Conservation (phyloP, 2,888 invertebrate species). For the Exocentrus adspersus region DNA sequence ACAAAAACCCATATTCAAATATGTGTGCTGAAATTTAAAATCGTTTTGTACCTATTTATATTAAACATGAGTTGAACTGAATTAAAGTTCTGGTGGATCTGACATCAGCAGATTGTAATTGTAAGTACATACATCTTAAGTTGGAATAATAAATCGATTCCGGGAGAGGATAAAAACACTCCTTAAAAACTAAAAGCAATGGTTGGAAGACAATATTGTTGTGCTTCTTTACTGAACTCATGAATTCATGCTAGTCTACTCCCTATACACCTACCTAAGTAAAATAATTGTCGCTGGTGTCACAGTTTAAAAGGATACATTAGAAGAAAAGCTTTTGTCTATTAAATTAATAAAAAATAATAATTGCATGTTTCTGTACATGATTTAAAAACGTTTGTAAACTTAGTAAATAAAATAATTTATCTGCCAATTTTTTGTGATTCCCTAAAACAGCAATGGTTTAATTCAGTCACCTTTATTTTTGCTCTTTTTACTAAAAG, state of each 20-base stretch:
- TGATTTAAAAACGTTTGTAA: not conserved
- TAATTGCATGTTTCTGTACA: constrained; percentile 2
- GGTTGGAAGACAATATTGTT: constrained; percentile 25
- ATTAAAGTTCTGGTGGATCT: constrained; percentile 1
- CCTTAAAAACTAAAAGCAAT: too few species aligned
- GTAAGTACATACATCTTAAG: not conserved
- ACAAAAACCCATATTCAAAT: too few species aligned
- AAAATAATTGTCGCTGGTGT: not conserved
- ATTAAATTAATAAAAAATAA: not conserved
- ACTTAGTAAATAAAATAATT: not conserved
- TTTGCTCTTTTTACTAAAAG: constrained; percentile 67
- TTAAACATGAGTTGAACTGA: too few species aligned
- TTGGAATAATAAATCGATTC: not conserved
- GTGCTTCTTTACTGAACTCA: constrained; percentile 21
- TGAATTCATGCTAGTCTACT: constrained; percentile 13
- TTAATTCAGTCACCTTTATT: constrained; percentile 41
- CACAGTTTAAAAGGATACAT: not conserved
- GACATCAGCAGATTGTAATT: not conserved
- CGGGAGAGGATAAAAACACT: constrained; percentile 24
- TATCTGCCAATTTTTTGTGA: not conserved
- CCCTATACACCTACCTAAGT: constrained; percentile 2
- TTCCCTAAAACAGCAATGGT: not conserved
- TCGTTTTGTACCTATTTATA: too few species aligned
- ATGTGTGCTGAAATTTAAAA: too few species aligned
- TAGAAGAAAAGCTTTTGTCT: not conserved